Base-by-base conservation (phyloP, 2,797 vertebrate genomes). In the Darevskia mixta region DNA sequence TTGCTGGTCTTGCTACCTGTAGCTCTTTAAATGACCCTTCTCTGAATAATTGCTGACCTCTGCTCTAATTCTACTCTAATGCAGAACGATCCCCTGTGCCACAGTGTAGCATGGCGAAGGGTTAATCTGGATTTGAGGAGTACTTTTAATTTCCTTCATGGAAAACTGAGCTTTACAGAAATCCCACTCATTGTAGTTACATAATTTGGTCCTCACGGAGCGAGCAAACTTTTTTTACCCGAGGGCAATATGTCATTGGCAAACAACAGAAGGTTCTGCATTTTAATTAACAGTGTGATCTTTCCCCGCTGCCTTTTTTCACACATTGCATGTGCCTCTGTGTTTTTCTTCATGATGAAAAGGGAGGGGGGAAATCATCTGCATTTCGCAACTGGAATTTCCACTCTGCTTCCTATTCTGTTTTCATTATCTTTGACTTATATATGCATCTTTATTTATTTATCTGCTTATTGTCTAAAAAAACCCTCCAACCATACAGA, bases 251-350 rank as follows among this genome's bases (percentile, higher is more conserved):
- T 71, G 29, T 23, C 75, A 82, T 79, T 93, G 87, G 27, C 87
- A 91, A 94, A 85, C 84, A 93, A 49, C 79, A 94, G 69, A 93
- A 92, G 77, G 78, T 6, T 87, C 79, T 86, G 20, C 10, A 90
- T 93, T 92, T 94, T 91, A 91, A 93, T 95, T 91, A 94, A 86
- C 58, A 88, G 84, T 90, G 80, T 90, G 49, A 20, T 92, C 79
- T 93, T 94, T 88, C 91, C 83, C 82, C 91, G 35, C 20, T 87
- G 80, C 18, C 4, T 94, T 91, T 35, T 75, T 79, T 43, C 43
- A 81, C 69, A 85, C 58, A 80, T 85, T 85, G 66, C 80, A n/a
- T 85, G 38, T 38, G 69, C 58, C 43, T 86, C 55, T 55, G 20
- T 84, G 89, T 88, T 77, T 80, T 35, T 83, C 77, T 77, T 83